A percentile compares a stretch with the other conserved stretches of the same genome.
These are phyloP conservation scores for Lepidurus apus DNA, from an alignment of 1,140 invertebrate genomes.

Conservation along the genomic window DNA sequence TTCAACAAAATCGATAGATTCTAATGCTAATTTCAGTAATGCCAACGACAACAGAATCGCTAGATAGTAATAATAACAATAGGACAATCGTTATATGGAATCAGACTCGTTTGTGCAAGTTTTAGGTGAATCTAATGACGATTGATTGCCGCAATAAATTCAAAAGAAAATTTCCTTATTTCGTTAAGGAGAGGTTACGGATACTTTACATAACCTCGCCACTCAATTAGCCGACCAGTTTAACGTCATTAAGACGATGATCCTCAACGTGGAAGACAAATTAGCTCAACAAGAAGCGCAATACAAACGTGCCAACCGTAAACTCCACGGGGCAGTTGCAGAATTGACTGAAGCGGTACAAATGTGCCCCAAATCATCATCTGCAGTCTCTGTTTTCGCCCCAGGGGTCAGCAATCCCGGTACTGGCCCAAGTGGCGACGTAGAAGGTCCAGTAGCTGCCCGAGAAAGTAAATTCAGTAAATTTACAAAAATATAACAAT, in stretches of 20 bases:
- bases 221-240: slow-evolving; percentile 42
- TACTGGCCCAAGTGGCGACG: slow-evolving; percentile 9
- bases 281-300: slow-evolving; percentile 43
- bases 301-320: slow-evolving; percentile 37
- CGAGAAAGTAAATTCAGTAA: background rate
- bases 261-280: slow-evolving; percentile 43
- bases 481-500: slow-evolving; percentile 16
- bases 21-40: too few relatives aligned
- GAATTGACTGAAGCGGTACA: slow-evolving; percentile 32
- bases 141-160: background rate
- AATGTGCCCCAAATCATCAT: background rate
- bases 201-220: slow-evolving; percentile 43
- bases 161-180: background rate
- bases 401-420: background rate
- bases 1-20: too few relatives aligned
- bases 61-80: background rate
- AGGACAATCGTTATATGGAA: background rate
- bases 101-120: background rate
- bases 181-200: slow-evolving; percentile 43
- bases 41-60: too few relatives aligned
- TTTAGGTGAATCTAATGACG: background rate
- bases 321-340: slow-evolving; percentile 32
- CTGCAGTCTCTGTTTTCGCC: background rate
- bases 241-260: slow-evolving; percentile 43
- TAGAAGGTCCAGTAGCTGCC: background rate